These are phyloP conservation scores for Coptodon bakossiorum DNA, from an alignment of 2,113 vertebrate genomes.

Conservation along the genomic window DNA sequence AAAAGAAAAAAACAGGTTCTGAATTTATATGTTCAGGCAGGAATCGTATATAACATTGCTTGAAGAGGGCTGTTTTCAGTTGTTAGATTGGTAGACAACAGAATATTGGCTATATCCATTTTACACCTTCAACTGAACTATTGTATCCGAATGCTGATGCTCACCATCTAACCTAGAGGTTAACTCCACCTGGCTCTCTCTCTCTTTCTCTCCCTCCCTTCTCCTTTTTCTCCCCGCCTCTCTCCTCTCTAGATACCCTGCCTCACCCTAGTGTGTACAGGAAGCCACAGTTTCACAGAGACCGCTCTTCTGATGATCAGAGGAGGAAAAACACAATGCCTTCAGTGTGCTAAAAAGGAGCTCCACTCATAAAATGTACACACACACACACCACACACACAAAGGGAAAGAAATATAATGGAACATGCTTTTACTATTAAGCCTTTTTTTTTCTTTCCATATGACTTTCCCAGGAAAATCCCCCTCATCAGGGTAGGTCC, in stretches of 20 bases:
- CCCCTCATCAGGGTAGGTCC: slow-evolving; percentile 60
- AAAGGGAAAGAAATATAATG: slow-evolving; percentile 52
- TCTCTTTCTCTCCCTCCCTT: background rate
- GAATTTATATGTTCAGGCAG: background rate
- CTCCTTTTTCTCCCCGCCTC: background rate
- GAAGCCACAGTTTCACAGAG: slow-evolving; percentile 55
- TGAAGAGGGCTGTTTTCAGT: background rate
- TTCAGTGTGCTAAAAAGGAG: slow-evolving; percentile 62
- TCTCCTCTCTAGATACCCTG: slow-evolving; percentile 3
- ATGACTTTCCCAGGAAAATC: slow-evolving; percentile 71
- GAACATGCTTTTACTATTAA: slow-evolving; percentile 72
- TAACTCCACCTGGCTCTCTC: slow-evolving; percentile 13
- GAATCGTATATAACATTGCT: background rate
- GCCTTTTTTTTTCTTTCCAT: slow-evolving; percentile 56
- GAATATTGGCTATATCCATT: background rate
- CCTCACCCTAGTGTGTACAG: slow-evolving; percentile 56
- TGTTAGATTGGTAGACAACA: background rate
- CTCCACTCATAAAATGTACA: slow-evolving; percentile 57
- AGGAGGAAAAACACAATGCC: slow-evolving; percentile 64
- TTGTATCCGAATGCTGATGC: background rate
- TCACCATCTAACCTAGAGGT: background rate
- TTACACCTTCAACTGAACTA: background rate
- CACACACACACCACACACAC: slow-evolving; percentile 23
- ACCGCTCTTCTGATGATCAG: slow-evolving; percentile 54
- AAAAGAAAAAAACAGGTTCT: background rate